phyloP scores from a whole-genome alignment of 2,888 invertebrate species.

The Meteorus cinctellus region DNA sequence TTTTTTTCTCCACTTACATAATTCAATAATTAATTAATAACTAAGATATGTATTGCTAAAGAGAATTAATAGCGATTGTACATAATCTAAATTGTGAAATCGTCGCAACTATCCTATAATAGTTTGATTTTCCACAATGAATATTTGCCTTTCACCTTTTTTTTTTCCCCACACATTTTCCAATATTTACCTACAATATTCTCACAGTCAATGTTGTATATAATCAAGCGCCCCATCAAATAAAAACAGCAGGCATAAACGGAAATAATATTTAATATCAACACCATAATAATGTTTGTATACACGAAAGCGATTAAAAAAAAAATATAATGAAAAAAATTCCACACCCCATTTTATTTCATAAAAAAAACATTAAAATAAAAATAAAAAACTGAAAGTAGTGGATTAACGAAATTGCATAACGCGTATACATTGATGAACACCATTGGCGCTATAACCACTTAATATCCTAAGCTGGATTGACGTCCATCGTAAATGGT shows the following conservation, averaged over 20 bases:
- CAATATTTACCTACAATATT: not conserved
- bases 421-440: conserved; percentile 19
- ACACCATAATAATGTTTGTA: not conserved
- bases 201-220: conserved; percentile 10
- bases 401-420: not conserved
- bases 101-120: not conserved
- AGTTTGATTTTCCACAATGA: not conserved
- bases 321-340: not conserved
- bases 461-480: conserved; percentile 2
- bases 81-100: conserved; percentile 9
- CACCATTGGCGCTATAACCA: conserved; percentile 22
- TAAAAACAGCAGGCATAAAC: not conserved
- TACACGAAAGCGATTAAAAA: not conserved
- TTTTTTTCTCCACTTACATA: not conserved
- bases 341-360: too few species aligned
- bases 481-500: conserved; percentile 17
- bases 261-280: not conserved
- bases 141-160: not conserved
- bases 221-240: not conserved
- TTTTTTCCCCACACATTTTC: not conserved
- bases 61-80: conserved; percentile 14
- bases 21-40: conserved; percentile 17
- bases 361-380: not conserved
- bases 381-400: not conserved
- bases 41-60: conserved; percentile 12